Conservation (phyloP, 2,888 invertebrate species). For the Meloe dianella region DNA sequence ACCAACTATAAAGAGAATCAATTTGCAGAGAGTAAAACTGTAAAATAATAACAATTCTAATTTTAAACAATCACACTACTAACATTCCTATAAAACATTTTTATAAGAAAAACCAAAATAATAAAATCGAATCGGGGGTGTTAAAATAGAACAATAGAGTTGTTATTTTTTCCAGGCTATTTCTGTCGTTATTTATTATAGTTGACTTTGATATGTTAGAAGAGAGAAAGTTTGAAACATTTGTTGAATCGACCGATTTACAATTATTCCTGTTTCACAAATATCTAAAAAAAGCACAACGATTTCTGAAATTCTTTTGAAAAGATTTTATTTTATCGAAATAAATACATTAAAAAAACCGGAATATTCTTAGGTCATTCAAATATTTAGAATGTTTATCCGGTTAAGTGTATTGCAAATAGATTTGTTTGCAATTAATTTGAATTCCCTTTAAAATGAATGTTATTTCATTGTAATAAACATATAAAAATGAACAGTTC, state of each 20-base stretch:
- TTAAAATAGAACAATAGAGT: slow-evolving; percentile 9
- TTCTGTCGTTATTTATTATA: slow-evolving; percentile 3
- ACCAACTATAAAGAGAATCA: neutral
- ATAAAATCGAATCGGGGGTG: slow-evolving; percentile 2
- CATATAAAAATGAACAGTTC: neutral
- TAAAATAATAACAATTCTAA: neutral
- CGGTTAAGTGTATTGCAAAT: neutral
- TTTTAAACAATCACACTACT: neutral
- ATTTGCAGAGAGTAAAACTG: neutral
- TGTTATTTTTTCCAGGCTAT: neutral
- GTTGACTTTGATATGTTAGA: slow-evolving; percentile 3
- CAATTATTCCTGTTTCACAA: neutral
- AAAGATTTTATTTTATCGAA: no score
- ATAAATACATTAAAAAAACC: no score
- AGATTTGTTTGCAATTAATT: neutral
- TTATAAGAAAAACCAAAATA: neutral
- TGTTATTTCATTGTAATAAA: neutral
- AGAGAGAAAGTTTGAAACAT: neutral
- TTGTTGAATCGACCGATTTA: neutral
- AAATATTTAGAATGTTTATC: neutral
- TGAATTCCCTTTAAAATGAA: neutral
- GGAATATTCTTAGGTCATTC: no score
- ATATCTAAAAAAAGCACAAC: neutral
- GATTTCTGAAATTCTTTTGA: neutral
- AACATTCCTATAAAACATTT: neutral